Evolutionary conservation across 2,888 invertebrate genomes (phyloP).

Genomic region (Leptopilina myrica): DNA sequence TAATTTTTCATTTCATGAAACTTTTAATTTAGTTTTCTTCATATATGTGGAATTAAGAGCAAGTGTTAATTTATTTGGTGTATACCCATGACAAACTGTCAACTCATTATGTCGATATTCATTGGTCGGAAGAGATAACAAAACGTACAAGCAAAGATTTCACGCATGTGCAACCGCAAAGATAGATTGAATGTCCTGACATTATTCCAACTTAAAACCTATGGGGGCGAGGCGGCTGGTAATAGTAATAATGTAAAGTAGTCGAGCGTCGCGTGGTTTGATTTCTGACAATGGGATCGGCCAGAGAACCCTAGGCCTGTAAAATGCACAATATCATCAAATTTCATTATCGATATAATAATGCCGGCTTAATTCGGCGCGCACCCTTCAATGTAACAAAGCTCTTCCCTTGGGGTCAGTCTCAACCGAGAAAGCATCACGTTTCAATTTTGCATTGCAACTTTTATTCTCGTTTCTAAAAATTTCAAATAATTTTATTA

Average conservation of each 20-base stretch:
- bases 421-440: constrained; percentile 29
- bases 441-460: constrained; percentile 33
- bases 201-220: constrained; percentile 33
- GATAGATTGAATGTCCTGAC: constrained; percentile 35
- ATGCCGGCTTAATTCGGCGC: constrained; percentile 71
- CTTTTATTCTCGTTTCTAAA: background rate
- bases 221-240: constrained; percentile 44
- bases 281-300: constrained; percentile 66
- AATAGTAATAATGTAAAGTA: constrained; percentile 59
- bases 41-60: too few species aligned
- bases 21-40: too few species aligned
- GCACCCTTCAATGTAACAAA: constrained; percentile 46
- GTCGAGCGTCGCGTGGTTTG: constrained; percentile 65
- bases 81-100: background rate
- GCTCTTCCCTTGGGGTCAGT: constrained; percentile 52
- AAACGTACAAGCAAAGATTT: constrained; percentile 29
- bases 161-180: constrained; percentile 35
- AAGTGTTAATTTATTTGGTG: too few species aligned
- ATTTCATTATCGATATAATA: constrained; percentile 76
- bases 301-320: constrained; percentile 60
- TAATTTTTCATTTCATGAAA: too few species aligned
- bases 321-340: constrained; percentile 76
- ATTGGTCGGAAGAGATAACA: constrained; percentile 30
- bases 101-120: constrained; percentile 31
- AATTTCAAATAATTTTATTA: background rate